Evolutionary conservation across 2,113 vertebrate species (phyloP), one percentile per base, ranked within the genome.

Genomic region (Oreotragus oreotragus): DNA sequence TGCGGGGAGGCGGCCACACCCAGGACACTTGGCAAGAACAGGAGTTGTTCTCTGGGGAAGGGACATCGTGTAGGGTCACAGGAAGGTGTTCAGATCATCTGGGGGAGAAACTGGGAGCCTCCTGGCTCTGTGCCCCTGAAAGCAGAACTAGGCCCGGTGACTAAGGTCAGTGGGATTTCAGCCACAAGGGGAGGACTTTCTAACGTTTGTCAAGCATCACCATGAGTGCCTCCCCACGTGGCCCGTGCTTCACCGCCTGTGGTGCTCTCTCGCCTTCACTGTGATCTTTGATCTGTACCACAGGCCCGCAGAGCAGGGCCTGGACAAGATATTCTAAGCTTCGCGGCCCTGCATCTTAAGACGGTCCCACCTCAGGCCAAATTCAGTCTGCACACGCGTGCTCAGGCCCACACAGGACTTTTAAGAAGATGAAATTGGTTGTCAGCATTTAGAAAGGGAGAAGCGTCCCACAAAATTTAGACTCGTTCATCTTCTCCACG

Each of bases 241-340:
- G 11, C 2, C 36, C 0, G 3, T 9, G 0, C 6, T n/a, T 33
- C 1, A 15, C 2, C 10, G 84, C 9, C 0, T 4, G 17, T 11
- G 19, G 11, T 3, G 15, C 47, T 12, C 11, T 27, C 51, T 76
- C 6, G 12, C 25, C 7, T 33, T 1, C 7, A 0, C 2, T 7
- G 5, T 3, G 7, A 0, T 36, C 25, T 53, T 17, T 12, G 3
- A 55, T 9, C 19, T 45, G 12, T 13, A 7, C 7, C 10, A 0
- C 11, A 6, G 43, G 83, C 27, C 66, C 27, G 27, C 0, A 0
- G 19, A 57, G 49, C 3, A 21, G n/a, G 87, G 39, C 5, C 1
- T 6, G 73, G 43, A 27, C n/a, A 1, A 10, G 64, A 2, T 30
- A 8, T 25, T 36, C 55, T 53, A 9, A 58, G 51, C 36, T 49